Percentiles rank a stretch among this genome's conserved stretches.
phyloP scores from a whole-genome alignment of 2,888 invertebrate species.

The Calameuta pallipes region DNA sequence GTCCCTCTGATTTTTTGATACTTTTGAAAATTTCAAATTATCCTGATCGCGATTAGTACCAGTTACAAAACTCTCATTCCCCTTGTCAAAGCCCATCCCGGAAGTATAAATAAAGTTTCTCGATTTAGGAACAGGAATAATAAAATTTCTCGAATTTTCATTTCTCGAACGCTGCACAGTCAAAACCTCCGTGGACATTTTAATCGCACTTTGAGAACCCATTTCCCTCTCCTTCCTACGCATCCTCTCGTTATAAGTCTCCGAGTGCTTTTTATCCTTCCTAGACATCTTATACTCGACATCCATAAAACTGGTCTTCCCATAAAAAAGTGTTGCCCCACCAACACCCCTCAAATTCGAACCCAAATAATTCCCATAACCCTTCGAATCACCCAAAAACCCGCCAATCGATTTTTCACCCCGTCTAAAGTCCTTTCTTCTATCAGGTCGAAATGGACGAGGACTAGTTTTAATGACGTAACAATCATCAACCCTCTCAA shows the following conservation, averaged over 20 bases:
- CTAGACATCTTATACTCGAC: conserved; percentile 54
- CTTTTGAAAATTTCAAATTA: background rate
- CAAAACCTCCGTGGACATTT: background rate
- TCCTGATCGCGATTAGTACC: background rate
- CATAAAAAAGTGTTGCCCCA: background rate
- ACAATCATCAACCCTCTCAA: conserved; percentile 47
- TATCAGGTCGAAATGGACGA: conserved; percentile 55
- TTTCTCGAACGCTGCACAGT: background rate
- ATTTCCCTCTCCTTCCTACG: conserved; percentile 30
- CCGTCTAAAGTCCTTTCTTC: conserved; percentile 35
- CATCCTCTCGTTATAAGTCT: conserved; percentile 58
- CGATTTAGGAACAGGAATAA: background rate
- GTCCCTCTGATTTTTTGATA: background rate
- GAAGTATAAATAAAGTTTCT: background rate
- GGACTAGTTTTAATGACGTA: conserved; percentile 58
- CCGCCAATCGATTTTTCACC: background rate
- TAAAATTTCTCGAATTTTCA: background rate
- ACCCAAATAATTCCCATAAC: background rate
- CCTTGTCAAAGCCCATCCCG: background rate
- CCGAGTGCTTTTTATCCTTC: conserved; percentile 62
- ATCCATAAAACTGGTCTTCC: background rate
- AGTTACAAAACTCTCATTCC: background rate
- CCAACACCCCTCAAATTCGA: background rate
- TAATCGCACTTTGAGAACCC: background rate
- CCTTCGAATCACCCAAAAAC: background rate